These are phyloP conservation scores for Bovichtus variegatus DNA, from an alignment of 2,797 vertebrate species.

Conservation along the genomic window DNA sequence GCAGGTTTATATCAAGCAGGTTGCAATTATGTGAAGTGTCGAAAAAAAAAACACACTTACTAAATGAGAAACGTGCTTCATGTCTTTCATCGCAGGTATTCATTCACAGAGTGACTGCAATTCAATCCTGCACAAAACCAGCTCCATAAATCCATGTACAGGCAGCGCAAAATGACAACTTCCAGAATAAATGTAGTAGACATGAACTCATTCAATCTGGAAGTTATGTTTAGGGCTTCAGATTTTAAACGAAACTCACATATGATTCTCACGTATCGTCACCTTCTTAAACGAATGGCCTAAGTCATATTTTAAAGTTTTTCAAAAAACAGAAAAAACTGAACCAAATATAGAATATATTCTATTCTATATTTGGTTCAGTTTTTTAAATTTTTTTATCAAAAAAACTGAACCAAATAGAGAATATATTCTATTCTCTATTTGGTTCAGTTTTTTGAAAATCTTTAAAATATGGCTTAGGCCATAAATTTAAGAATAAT, in stretches of 20 bases:
- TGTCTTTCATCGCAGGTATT: slow-evolving; percentile 41
- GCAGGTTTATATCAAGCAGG: slow-evolving; percentile 53
- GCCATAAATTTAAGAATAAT: too few species aligned
- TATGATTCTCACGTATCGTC: background rate
- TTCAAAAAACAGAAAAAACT: too few species aligned
- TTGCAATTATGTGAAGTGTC: slow-evolving; percentile 44
- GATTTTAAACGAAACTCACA: slow-evolving; percentile 9
- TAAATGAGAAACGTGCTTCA: slow-evolving; percentile 26
- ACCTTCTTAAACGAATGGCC: too few species aligned
- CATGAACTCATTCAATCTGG: background rate
- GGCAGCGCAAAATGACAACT: slow-evolving; percentile 4
- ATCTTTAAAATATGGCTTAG: too few species aligned
- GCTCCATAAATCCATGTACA: background rate
- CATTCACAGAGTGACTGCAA: slow-evolving; percentile 11
- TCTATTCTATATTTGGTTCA: too few species aligned
- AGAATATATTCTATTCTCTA: too few species aligned
- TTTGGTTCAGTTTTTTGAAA: too few species aligned
- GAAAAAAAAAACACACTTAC: slow-evolving; percentile 1
- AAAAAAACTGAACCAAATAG: too few species aligned
- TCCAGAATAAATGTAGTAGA: background rate
- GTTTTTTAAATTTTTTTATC: too few species aligned
- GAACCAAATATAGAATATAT: too few species aligned
- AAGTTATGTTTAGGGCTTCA: background rate
- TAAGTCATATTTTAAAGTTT: too few species aligned
- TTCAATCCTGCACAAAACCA: background rate